A percentile compares a stretch with the other conserved stretches of the same genome.
Evolutionary conservation across 2,797 vertebrate species (phyloP).

Genomic region (Myotis daubentonii): DNA sequence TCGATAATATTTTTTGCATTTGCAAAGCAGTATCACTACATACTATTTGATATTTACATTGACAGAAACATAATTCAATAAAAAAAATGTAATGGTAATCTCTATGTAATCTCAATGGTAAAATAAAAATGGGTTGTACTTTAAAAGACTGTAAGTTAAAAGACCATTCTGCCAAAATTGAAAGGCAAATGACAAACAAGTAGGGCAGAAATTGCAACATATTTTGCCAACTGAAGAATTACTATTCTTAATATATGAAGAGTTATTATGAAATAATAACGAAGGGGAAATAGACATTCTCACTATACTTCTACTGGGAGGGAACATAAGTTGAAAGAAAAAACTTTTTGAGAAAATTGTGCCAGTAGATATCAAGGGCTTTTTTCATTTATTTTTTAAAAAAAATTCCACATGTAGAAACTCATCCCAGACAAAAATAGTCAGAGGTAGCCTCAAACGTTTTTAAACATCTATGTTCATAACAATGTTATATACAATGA

Average conservation of each 20-base stretch:
- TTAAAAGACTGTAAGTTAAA: background rate
- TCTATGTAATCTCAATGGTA: too few relatives aligned
- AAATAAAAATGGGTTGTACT: background rate
- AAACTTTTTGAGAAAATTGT: background rate
- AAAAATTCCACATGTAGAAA: background rate
- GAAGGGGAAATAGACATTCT: background rate
- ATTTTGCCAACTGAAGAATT: conserved; percentile 41
- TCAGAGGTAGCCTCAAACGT: background rate
- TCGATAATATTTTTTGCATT: background rate
- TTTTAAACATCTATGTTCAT: background rate
- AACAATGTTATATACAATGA: background rate
- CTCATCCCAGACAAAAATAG: background rate
- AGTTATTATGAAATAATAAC: background rate
- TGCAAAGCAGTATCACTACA: background rate
- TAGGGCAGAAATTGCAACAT: background rate
- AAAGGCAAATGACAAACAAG: background rate
- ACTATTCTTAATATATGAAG: conserved; percentile 12
- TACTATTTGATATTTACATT: background rate
- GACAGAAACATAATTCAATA: background rate
- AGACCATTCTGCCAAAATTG: background rate
- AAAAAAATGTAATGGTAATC: background rate
- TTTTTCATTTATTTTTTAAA: background rate
- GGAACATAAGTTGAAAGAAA: background rate
- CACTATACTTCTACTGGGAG: background rate
- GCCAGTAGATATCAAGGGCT: background rate